Base-by-base conservation (phyloP, 1,140 invertebrate genomes). In the Diachasmimorpha longicaudata region DNA sequence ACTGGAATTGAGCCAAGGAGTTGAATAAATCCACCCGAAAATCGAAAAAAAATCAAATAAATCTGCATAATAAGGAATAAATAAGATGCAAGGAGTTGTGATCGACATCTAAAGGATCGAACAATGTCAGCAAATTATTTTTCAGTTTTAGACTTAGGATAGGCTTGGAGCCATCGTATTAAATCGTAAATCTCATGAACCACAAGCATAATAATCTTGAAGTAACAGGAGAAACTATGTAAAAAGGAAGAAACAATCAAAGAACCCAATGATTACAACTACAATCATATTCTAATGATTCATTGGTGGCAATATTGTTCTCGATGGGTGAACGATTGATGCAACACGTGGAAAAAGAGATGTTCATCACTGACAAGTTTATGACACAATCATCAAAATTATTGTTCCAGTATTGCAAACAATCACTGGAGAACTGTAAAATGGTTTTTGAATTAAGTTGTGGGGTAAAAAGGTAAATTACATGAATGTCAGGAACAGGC, bases 401-500 rank as follows among this genome's bases (percentile, higher is more conserved):
- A 46, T 23, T 66, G 19, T 11, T 23, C n/a, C 37, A 73, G 42
- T 66, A 21, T 42, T 58, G 16, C 39, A 21, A 36, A 37, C 21
- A 63, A 16, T 19, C 48, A 31, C 23, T 46, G 69, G 39, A 25
- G 13, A 52, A 76, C 58, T 13, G 46, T 21, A 69, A 37, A 72
- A 58, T 75, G 46, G 11, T 72, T 77, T 68, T 71, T 79, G 73
- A 71, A 72, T 77, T 63, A 46, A 72, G 37, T 68, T 69, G 42
- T 70, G 74, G 66, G 77, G 79, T 78, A 78, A 83, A 81, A 80
- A 78, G 82, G 79, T 80, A 89, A 88, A 82, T 82, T 88, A 86
- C 83, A 89, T 89, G 89, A 85, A 90, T 89, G 88, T 88, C 87
- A 87, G 87, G 87, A 83, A 84, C 83, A 83, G 87, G 88, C 84